Conservation (phyloP, 1,140 invertebrate species). For the Tetramorium parvispinum region DNA sequence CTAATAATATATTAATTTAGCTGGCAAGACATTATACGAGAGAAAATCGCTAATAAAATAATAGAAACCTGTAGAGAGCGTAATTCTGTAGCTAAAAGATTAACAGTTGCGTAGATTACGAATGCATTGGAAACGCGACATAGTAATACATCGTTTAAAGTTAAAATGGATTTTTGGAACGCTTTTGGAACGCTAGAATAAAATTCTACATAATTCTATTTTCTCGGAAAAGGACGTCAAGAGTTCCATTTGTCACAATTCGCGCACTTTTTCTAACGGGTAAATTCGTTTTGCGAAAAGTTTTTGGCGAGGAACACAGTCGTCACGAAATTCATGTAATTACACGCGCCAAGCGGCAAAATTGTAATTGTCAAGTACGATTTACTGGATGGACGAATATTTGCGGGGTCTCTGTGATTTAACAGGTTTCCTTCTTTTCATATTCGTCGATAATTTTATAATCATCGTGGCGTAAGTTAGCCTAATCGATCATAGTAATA, state of each 20-base stretch:
- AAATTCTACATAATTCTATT: slow-evolving; percentile 56
- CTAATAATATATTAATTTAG: background rate
- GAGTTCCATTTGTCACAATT: slow-evolving; percentile 42
- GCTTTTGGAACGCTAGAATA: slow-evolving; percentile 23
- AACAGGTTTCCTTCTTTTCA: slow-evolving; percentile 12
- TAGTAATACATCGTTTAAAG: slow-evolving; percentile 34
- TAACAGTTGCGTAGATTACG: slow-evolving; percentile 16
- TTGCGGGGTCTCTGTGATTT: background rate
- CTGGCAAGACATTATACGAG: background rate
- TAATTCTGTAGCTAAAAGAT: slow-evolving; percentile 23
- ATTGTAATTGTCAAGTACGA: slow-evolving; percentile 46
- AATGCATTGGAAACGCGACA: background rate
- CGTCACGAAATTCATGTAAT: slow-evolving; percentile 36
- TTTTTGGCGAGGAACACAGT: slow-evolving; percentile 22
- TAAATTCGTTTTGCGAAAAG: slow-evolving; percentile 40
- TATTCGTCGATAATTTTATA: slow-evolving; percentile 11
- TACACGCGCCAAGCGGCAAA: slow-evolving; percentile 30
- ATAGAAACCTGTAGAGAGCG: background rate
- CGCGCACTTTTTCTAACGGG: background rate
- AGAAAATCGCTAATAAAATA: slow-evolving; percentile 23
- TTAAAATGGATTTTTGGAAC: slow-evolving; percentile 46
- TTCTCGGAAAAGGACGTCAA: slow-evolving; percentile 16
- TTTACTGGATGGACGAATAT: slow-evolving; percentile 26
- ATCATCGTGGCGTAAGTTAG: background rate
- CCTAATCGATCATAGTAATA: background rate